Evolutionary conservation across 2,113 vertebrate genomes (phyloP).

Genomic region (Cyanoderma ruficeps): DNA sequence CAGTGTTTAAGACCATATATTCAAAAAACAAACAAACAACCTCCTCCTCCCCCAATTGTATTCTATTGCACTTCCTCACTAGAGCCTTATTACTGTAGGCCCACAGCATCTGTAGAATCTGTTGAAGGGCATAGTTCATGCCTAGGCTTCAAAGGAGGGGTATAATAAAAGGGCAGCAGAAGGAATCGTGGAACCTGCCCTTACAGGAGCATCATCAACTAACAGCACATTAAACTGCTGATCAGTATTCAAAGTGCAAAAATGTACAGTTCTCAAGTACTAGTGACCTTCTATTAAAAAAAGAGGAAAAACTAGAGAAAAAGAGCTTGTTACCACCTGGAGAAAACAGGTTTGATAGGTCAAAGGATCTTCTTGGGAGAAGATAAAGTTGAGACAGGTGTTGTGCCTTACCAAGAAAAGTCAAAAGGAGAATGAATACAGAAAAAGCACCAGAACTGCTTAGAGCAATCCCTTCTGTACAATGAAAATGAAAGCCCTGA

Average conservation of each 20-base stretch:
- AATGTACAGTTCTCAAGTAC: background rate
- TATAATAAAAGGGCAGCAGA: background rate
- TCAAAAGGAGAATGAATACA: background rate
- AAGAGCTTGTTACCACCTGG: background rate
- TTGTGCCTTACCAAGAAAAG: background rate
- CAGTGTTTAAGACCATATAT: background rate
- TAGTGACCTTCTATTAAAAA: background rate
- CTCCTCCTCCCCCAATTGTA: background rate
- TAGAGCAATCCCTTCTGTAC: background rate
- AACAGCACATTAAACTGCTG: background rate
- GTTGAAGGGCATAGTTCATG: background rate
- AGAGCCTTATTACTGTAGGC: background rate
- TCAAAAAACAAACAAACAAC: background rate
- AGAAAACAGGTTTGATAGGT: background rate
- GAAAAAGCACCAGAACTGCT: background rate
- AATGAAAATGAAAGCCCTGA: background rate
- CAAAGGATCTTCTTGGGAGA: background rate
- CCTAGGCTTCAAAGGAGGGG: background rate
- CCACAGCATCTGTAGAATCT: background rate
- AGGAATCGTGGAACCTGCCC: background rate
- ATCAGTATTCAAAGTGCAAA: background rate
- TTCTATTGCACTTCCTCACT: background rate
- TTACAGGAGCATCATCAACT: background rate
- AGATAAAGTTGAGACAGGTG: background rate
- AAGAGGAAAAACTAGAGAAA: background rate